A percentile compares a stretch with the other conserved stretches of the same genome.
Conservation (phyloP, 1,140 invertebrate species). For the Neuroterus valhalla region DNA sequence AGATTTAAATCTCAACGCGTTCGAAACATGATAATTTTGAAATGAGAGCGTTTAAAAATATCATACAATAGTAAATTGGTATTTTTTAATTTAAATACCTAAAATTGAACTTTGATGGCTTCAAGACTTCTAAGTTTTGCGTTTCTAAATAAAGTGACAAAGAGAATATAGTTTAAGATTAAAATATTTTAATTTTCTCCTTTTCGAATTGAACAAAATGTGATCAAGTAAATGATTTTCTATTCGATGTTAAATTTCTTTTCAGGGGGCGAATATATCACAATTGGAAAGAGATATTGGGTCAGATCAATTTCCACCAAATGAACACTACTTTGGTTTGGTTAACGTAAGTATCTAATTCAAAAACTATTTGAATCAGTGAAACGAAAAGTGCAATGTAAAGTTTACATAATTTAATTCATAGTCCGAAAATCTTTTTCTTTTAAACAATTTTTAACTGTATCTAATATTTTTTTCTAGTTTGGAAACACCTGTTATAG, state of each 20-base stretch:
- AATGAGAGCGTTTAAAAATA: too few relatives aligned
- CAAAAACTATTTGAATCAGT: constrained; percentile 18
- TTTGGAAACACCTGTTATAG: constrained; percentile 99
- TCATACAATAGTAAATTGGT: too few relatives aligned
- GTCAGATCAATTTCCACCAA: constrained; percentile 96
- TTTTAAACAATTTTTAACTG: constrained; percentile 35
- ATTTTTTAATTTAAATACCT: too few relatives aligned
- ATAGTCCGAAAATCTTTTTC: constrained; percentile 30
- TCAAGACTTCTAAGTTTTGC: too few relatives aligned
- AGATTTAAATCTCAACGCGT: too few relatives aligned
- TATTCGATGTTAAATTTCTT: constrained; percentile 35
- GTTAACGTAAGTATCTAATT: constrained; percentile 90
- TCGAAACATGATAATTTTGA: too few relatives aligned
- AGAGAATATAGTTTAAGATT: too few relatives aligned
- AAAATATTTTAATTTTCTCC: not conserved
- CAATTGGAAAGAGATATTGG: constrained; percentile 98
- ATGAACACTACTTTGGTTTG: constrained; percentile 99
- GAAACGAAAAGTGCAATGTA: too few relatives aligned
- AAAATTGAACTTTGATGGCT: too few relatives aligned
- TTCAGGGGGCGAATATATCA: constrained; percentile 97
- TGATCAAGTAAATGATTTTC: not conserved
- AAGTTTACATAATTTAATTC: too few relatives aligned
- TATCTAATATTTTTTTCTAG: constrained; percentile 74
- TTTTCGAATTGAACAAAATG: not conserved
- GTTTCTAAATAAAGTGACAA: too few relatives aligned